A percentile compares a stretch with the other conserved stretches of the same genome.
Conservation (phyloP, 1,140 invertebrate species). For the Euborellia annulipes region DNA sequence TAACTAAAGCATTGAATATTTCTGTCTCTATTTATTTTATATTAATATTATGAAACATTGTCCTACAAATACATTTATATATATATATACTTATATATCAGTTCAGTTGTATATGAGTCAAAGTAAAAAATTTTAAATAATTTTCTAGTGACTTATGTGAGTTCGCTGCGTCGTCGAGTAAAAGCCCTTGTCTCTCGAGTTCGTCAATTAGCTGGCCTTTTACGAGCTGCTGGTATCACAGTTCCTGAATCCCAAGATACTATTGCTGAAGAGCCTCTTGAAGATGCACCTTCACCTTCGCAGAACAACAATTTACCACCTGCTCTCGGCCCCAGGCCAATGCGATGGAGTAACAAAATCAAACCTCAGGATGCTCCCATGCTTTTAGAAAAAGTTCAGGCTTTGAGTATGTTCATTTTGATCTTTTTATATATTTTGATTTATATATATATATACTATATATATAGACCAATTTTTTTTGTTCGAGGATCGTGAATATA, state of each 20-base stretch:
- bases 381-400: slow-evolving; percentile 2
- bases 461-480: too few relatives aligned
- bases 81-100: too few relatives aligned
- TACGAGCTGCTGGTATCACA: slow-evolving; percentile 28
- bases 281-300: slow-evolving; percentile 12
- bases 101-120: too few relatives aligned
- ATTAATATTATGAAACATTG: too few relatives aligned
- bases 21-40: too few relatives aligned
- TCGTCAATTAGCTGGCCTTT: slow-evolving; percentile 27
- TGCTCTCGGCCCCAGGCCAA: slow-evolving; percentile 11
- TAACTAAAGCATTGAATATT: too few relatives aligned
- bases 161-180: slow-evolving; percentile 26
- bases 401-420: too few relatives aligned
- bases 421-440: too few relatives aligned
- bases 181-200: slow-evolving; percentile 27
- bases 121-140: too few relatives aligned
- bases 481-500: too few relatives aligned
- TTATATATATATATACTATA: too few relatives aligned
- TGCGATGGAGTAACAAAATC: slow-evolving; percentile 32
- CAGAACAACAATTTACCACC: neutral
- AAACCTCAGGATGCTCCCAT: slow-evolving; percentile 22
- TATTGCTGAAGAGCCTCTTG: slow-evolving; percentile 7
- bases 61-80: too few relatives aligned
- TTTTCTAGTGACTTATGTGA: slow-evolving; percentile 21
- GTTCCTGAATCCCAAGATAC: slow-evolving; percentile 20